Evolutionary conservation across 2,113 vertebrate species (phyloP).

Genomic region (Bujurquina vittata): DNA sequence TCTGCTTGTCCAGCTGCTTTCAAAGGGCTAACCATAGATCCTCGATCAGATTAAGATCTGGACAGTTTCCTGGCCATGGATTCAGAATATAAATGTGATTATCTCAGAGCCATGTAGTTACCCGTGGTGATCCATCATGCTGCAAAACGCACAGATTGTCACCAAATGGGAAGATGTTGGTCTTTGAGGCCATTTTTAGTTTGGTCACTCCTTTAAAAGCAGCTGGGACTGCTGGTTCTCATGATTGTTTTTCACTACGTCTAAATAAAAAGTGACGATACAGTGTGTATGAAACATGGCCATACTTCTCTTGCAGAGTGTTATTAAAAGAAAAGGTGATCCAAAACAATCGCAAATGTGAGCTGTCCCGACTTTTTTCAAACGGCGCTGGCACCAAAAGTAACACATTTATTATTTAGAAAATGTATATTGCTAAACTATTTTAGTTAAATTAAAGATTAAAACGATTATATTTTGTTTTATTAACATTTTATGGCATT

Average conservation of each 20-base stretch:
- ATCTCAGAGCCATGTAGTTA: too few species aligned
- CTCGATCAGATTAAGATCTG: fast-evolving
- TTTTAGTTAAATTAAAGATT: too few species aligned
- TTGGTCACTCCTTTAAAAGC: background rate
- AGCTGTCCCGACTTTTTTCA: too few species aligned
- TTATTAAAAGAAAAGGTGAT: too few species aligned
- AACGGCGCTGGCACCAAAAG: too few species aligned
- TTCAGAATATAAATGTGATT: background rate
- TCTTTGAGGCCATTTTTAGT: background rate
- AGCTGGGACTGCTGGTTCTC: too few species aligned
- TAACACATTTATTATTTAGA: too few species aligned
- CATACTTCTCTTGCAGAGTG: background rate
- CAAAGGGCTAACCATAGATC: background rate
- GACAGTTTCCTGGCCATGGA: fast-evolving
- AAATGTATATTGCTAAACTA: too few species aligned
- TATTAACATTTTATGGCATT: background rate
- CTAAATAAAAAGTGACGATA: fast-evolving
- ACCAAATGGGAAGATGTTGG: background rate
- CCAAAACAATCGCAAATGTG: too few species aligned
- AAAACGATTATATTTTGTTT: background rate
- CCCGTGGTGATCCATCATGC: background rate
- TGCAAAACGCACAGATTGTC: fast-evolving
- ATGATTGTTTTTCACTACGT: background rate
- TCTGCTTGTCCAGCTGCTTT: background rate
- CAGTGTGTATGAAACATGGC: background rate